Conservation (phyloP, 35 echinoderm and acorn worm genomes). For the Nesometra sesokonis region DNA sequence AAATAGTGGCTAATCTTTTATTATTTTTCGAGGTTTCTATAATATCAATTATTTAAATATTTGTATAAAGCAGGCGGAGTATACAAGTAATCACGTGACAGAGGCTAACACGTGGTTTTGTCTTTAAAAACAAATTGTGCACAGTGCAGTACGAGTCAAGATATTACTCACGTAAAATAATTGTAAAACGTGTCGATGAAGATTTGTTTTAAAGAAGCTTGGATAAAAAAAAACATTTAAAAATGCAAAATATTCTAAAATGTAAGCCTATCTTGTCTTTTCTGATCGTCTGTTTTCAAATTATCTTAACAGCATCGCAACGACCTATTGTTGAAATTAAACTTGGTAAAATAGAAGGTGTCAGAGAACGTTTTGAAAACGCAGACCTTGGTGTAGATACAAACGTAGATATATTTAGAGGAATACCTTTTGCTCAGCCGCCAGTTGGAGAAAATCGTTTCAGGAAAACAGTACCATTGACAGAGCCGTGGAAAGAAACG, state of each 20-base stretch:
- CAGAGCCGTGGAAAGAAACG: conserved; percentile 27
- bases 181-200: too few relatives aligned
- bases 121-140: too few relatives aligned
- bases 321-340: background rate
- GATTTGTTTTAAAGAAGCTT: too few relatives aligned
- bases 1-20: too few relatives aligned
- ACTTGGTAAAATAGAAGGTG: background rate
- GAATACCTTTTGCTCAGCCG: conserved; percentile 75
- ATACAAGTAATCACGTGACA: background rate
- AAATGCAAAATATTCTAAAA: too few relatives aligned
- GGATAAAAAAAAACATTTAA: too few relatives aligned
- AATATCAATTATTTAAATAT: background rate
- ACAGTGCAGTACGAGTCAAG: too few relatives aligned
- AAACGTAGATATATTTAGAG: conserved; percentile 23
- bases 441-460: conserved; percentile 41
- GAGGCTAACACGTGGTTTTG: too few relatives aligned
- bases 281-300: too few relatives aligned
- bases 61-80: background rate
- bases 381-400: background rate
- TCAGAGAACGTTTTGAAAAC: background rate
- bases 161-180: too few relatives aligned
- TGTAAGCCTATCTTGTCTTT: too few relatives aligned
- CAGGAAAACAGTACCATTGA: conserved; percentile 19
- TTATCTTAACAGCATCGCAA: background rate
- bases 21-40: too few relatives aligned